Conservation (phyloP, 2,113 vertebrate species). For the Platycercus adscitus region DNA sequence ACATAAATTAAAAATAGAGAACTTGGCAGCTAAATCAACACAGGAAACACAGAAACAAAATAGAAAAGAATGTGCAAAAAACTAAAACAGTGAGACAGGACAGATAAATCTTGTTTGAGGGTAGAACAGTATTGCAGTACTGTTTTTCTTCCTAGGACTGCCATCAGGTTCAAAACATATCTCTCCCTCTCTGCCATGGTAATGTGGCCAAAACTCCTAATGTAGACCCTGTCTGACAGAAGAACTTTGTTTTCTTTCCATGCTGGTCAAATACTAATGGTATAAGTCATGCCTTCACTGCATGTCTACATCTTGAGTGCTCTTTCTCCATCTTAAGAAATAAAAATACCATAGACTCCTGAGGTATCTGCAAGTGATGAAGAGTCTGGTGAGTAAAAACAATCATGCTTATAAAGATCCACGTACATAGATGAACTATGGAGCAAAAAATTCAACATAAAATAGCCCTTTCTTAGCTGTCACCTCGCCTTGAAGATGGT, state of each 20-base stretch:
- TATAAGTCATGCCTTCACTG: neutral
- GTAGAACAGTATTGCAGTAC: neutral
- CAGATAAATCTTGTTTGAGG: neutral
- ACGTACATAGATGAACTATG: neutral
- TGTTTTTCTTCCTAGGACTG: neutral
- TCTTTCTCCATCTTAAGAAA: neutral
- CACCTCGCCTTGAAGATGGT: neutral
- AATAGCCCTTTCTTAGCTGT: neutral
- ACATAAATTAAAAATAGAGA: neutral
- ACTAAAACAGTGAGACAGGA: neutral
- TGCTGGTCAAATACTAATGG: fast-evolving
- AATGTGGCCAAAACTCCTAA: neutral
- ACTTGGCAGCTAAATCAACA: neutral
- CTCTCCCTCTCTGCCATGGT: neutral
- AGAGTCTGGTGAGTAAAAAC: neutral
- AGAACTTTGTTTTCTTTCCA: neutral
- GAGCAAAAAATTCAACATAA: neutral
- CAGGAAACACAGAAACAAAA: neutral
- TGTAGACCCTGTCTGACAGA: neutral
- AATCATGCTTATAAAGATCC: neutral
- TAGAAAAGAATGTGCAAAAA: neutral
- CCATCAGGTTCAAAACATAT: neutral
- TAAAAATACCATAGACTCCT: neutral
- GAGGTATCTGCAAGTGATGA: neutral
- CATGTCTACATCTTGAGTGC: neutral